A percentile compares a stretch with the other conserved stretches of the same genome.
phyloP scores from a whole-genome alignment of 2,797 vertebrate species.

The Crypturellus tataupa region DNA sequence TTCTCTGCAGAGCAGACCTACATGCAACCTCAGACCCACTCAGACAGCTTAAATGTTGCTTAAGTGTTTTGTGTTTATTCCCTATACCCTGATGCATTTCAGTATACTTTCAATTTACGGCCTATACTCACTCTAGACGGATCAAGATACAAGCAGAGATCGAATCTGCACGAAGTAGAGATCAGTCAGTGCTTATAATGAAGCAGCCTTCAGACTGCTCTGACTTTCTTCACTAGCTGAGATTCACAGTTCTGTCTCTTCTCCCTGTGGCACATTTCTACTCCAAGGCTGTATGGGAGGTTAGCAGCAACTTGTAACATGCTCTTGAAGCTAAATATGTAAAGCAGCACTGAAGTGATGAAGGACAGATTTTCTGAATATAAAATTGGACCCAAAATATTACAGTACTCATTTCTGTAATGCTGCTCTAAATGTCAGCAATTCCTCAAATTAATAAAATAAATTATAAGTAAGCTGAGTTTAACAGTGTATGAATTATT shows the following conservation, averaged over 20 bases:
- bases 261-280: background rate
- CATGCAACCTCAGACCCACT: background rate
- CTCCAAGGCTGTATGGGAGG: background rate
- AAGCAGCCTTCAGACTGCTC: background rate
- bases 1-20: background rate
- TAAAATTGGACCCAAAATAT: background rate
- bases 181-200: background rate
- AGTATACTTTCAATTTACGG: background rate
- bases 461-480: background rate
- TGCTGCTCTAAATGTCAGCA: background rate
- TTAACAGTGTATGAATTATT: background rate
- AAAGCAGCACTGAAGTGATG: background rate
- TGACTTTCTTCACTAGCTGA: background rate
- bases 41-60: background rate
- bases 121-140: background rate
- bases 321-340: background rate
- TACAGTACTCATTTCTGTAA: background rate
- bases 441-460: background rate
- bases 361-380: background rate
- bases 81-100: background rate
- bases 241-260: background rate
- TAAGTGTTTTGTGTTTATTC: background rate
- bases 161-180: background rate
- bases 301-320: background rate
- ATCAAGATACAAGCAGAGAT: background rate